Conservation (phyloP, 2,113 vertebrate genomes). For the Tragulus kanchil region DNA sequence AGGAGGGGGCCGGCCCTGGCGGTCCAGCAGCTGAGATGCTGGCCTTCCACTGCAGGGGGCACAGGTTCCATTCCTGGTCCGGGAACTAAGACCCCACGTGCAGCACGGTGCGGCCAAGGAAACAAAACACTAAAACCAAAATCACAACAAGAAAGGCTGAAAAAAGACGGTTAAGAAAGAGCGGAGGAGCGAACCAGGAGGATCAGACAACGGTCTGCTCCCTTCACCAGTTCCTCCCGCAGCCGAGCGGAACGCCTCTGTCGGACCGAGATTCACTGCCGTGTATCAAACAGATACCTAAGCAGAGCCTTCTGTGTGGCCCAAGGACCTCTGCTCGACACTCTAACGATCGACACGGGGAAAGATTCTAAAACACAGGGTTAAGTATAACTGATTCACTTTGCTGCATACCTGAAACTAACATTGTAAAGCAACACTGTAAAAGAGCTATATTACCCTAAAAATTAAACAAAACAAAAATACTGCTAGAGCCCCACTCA, state of each 20-base stretch:
- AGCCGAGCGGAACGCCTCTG: neutral
- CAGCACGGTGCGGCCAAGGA: neutral
- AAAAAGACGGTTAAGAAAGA: neutral
- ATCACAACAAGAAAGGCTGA: neutral
- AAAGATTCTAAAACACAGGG: neutral
- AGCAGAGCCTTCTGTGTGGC: neutral
- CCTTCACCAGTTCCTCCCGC: neutral
- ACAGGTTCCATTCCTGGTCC: neutral
- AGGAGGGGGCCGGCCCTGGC: neutral
- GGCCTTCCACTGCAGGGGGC: rapidly evolving
- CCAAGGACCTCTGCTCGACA: neutral
- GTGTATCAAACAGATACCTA: neutral
- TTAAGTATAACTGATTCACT: neutral
- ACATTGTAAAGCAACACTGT: neutral
- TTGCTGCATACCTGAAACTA: neutral
- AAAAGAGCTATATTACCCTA: neutral
- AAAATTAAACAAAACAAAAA: neutral
- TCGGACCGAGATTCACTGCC: neutral
- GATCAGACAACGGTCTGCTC: neutral
- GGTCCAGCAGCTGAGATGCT: neutral
- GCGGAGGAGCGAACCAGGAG: neutral
- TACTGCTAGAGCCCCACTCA: neutral
- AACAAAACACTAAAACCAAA: neutral
- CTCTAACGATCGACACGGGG: neutral
- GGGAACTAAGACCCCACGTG: neutral